These are phyloP conservation scores for Drosophila punjabiensis DNA, from an alignment of 1,140 invertebrate species.

Conservation along the genomic window DNA sequence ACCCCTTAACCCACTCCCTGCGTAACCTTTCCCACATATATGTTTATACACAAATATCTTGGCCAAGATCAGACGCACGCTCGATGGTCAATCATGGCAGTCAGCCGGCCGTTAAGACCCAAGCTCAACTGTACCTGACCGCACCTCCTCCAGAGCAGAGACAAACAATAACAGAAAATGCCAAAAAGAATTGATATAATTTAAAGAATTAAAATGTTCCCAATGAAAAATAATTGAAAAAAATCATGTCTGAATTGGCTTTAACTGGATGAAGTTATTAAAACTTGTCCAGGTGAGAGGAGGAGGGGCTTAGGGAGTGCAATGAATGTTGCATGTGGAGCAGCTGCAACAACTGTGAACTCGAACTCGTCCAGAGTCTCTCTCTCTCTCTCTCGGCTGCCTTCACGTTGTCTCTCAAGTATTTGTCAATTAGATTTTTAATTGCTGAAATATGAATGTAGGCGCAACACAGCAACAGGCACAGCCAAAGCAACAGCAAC, in stretches of 20 bases:
- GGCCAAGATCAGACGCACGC: conserved; percentile 20
- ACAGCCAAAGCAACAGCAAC: conserved; percentile 46
- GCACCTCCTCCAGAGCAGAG: conserved; percentile 9
- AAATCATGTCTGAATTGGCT: conserved; percentile 20
- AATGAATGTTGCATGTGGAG: conserved; percentile 59
- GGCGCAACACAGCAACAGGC: conserved; percentile 59
- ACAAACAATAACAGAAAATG: conserved; percentile 10
- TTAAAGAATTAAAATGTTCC: neutral
- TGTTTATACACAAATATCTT: neutral
- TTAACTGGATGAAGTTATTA: conserved; percentile 70
- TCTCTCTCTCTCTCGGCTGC: conserved; percentile 42
- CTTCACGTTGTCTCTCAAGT: conserved; percentile 78
- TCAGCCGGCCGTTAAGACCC: conserved; percentile 67
- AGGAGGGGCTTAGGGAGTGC: conserved; percentile 39
- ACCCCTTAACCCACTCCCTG: conserved; percentile 7
- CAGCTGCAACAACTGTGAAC: conserved; percentile 57
- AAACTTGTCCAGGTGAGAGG: conserved; percentile 53
- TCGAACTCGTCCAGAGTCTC: conserved; percentile 30
- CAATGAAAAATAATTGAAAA: conserved; percentile 5
- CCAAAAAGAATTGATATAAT: conserved; percentile 4
- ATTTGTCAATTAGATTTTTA: conserved; percentile 84
- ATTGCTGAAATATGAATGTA: conserved; percentile 84
- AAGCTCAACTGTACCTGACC: conserved; percentile 66
- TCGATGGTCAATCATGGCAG: conserved; percentile 67
- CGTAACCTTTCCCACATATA: neutral